Evolutionary conservation across 2,888 invertebrate species (phyloP), one percentile per base, ranked within the genome.

Genomic region (Dynastes grantii): DNA sequence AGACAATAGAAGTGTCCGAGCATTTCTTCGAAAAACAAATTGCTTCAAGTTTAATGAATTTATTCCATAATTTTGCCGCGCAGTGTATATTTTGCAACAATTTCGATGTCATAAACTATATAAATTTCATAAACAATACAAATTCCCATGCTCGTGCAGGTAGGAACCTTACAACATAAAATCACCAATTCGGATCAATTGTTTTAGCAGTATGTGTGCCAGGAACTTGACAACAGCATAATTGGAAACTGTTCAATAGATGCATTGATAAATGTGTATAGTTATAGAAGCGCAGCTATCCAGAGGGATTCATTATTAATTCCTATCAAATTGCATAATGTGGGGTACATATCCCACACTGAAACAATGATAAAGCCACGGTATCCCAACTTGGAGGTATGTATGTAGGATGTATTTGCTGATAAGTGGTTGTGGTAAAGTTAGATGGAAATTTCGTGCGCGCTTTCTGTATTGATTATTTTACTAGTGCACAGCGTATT

Each of bases 1-100:
- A 32, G 70, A 27, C 70, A 32, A 67, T 45, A 79, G 58, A 22
- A 55, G 68, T 55, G 13, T 70, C 51, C 53, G 29, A 53, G 22
- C 22, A 22, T 22, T 22, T 22, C 22, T 22, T 22, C 22, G 22
- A 22, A 22, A 22, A 22, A 22, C 22, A 22, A 22, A 22, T 22
- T 22, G 22, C 22, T 22, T 22, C 22, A 22, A 22, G 22, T 22
- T 22, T 22, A 22, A 22, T 22, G 22, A 22, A 22, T 22, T 22
- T 22, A 22, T 22, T 22, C 22, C 22, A 22, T 22, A 22, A 22
- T 0, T 22, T 22, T 22, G 22, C 22, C 22, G 22, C 22, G 22
- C 6, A 5, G 5, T 5, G 5, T 1, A 37, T 37, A 45, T 45
- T 11, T 45, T 8, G 11, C 45, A 11, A 45, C 11, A 11, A 11